These are phyloP conservation scores for Peromyscus attwateri DNA, from an alignment of 2,797 vertebrate genomes.

Conservation along the genomic window DNA sequence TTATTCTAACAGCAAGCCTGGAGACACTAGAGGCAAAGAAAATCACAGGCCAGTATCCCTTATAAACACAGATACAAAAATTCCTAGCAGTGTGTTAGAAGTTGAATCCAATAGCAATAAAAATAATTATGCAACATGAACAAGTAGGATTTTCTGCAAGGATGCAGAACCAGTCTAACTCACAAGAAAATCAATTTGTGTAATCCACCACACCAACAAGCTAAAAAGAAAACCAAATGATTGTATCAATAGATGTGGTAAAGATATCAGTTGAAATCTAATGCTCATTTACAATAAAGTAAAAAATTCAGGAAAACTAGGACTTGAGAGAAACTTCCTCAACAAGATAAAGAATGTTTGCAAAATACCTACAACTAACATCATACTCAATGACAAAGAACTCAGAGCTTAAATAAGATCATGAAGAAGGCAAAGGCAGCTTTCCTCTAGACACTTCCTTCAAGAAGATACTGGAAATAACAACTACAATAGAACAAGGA, in stretches of 20 bases:
- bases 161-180: neutral
- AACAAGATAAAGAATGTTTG: neutral
- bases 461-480: neutral
- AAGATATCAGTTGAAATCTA: neutral
- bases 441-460: neutral
- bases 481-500: neutral
- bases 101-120: neutral
- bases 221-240: neutral
- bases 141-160: neutral
- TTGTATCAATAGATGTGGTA: neutral
- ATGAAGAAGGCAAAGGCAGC: neutral
- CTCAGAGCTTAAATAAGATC: neutral
- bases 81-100: neutral
- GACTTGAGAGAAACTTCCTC: neutral
- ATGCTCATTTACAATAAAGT: neutral
- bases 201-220: neutral
- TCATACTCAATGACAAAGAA: neutral
- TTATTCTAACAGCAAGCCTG: neutral
- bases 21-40: neutral
- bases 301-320: neutral
- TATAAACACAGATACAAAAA: neutral
- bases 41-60: neutral
- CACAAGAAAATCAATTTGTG: neutral
- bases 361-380: neutral
- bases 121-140: neutral